Base-by-base conservation (phyloP, 2,888 invertebrate species). In the Heterodera filipjevi region DNA sequence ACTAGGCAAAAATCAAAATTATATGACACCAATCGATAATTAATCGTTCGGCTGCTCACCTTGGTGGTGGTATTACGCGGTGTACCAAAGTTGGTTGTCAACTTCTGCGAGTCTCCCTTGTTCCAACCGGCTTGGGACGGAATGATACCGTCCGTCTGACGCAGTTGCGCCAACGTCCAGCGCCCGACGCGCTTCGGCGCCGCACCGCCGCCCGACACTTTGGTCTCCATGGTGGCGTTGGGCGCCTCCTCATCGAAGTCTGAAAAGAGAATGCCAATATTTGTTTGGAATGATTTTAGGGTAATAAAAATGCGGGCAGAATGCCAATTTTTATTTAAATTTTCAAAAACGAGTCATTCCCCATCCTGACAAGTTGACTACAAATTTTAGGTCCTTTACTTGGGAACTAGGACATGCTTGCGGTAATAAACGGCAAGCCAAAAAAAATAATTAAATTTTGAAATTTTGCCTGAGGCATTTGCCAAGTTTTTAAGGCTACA, bases 81-180 rank as follows among this genome's bases (percentile, higher is more conserved):
- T 46, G 89, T 89, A 81, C 89, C 89, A 82, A 89, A 89, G 82
- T 86, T 86, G 83, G 89, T 89, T 89, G 89, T 89, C 84, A 87
- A 78, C 83, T 88, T 89, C 82, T 89, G 89, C 66, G 89, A 89
- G 85, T 88, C 89, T 84, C 89, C 89, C 85, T 86, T 89, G 85
- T 89, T 89, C 89, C 89, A 89, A 82, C 89, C 89, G 78, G 89
- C 88, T 83, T 89, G 89, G 72, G 84, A 84, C 76, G 89, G 89
- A 82, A 89, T 89, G 82, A 89, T 89, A 77, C 89, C 75, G 68
- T 75, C 75, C 77, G 89, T 89, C 80, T 89, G 89, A 68, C 89
- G 86, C 77, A 89, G 86, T 78, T 89, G 89, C 35, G 88, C 87
- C 77, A 89, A 81, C 44, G 87, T 86, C 89, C 89, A 89, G 77